These are phyloP conservation scores for Mesochorus sp. DNA, from an alignment of 2,888 invertebrate species.

Conservation along the genomic window DNA sequence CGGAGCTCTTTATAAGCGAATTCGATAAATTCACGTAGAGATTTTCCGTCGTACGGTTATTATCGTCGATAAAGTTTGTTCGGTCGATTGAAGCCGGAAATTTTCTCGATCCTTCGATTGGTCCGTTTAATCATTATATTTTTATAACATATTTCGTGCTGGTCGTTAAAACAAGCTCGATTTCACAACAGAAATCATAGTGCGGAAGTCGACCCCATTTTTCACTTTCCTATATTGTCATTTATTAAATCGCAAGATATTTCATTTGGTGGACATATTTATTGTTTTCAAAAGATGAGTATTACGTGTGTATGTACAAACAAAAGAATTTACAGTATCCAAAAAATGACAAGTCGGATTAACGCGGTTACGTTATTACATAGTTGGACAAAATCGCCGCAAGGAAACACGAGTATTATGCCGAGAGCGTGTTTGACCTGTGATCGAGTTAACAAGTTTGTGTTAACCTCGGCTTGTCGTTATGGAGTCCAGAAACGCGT, in stretches of 20 bases:
- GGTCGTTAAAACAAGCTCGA: background rate
- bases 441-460: conserved; percentile 19
- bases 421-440: conserved; percentile 12
- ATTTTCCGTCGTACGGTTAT: conserved; percentile 47
- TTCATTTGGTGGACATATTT: no score
- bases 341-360: background rate
- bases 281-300: background rate
- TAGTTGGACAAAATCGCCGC: background rate
- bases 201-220: no score
- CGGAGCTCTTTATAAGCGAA: conserved; percentile 24
- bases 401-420: background rate
- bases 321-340: background rate
- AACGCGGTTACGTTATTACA: background rate
- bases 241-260: no score
- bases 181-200: no score
- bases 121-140: background rate
- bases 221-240: no score
- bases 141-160: background rate
- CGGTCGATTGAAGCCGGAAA: conserved; percentile 44
- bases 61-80: conserved; percentile 54
- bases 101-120: conserved; percentile 31
- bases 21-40: conserved; percentile 39
- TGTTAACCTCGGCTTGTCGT: background rate
- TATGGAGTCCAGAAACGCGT: background rate
- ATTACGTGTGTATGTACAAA: background rate